A percentile compares a stretch with the other conserved stretches of the same genome.
Evolutionary conservation across 37 sponge, comb jelly and placozoan species (phyloP).

Genomic region (Haliclona indistincta): DNA sequence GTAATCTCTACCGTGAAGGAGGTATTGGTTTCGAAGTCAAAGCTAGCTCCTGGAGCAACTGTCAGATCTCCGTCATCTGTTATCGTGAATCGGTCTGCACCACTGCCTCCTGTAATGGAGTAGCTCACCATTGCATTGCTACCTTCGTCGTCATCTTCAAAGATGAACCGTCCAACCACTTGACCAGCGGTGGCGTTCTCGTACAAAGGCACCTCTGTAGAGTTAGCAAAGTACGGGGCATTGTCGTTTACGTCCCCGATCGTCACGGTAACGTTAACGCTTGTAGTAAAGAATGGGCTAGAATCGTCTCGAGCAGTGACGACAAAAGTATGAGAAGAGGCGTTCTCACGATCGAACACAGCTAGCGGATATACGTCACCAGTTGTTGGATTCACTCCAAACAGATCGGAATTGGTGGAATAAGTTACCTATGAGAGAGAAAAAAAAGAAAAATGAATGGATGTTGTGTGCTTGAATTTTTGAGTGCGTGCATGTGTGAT

Average conservation of each 20-base stretch:
- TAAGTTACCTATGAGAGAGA: conserved; percentile 30
- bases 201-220: not conserved
- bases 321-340: not conserved
- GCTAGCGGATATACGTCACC: conserved; percentile 14
- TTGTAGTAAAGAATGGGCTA: not conserved
- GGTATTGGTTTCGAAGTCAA: conserved; percentile 25
- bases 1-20: conserved; percentile 8
- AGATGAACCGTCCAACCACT: not conserved
- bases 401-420: conserved; percentile 4
- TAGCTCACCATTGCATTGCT: conserved; percentile 1
- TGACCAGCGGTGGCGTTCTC: not conserved
- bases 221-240: conserved; percentile 7
- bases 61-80: not conserved
- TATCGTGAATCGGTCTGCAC: conserved; percentile 1
- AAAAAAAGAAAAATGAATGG: not conserved
- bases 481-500: not conserved
- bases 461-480: not conserved
- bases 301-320: not conserved
- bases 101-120: conserved; percentile 14
- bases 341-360: conserved; percentile 24
- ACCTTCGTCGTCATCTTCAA: conserved; percentile 1
- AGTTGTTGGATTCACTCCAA: conserved; percentile 12
- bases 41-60: conserved; percentile 35
- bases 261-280: not conserved
- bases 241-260: conserved; percentile 37